These are phyloP conservation scores for Steinernema khuongi DNA, from an alignment of 1,140 invertebrate species.

Conservation along the genomic window DNA sequence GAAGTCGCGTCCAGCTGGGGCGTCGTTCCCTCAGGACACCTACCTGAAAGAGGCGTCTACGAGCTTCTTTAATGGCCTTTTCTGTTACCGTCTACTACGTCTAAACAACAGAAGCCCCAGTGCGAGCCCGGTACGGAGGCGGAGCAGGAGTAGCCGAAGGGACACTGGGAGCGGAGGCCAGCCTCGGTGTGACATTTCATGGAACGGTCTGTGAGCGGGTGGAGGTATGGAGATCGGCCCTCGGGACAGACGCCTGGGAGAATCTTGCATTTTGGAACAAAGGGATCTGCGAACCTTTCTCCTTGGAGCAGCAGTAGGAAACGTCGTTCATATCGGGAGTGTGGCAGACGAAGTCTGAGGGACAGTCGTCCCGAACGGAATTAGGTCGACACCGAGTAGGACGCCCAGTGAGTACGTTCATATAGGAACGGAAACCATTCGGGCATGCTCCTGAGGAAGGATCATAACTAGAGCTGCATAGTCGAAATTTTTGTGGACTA, in stretches of 20 bases:
- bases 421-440: neutral
- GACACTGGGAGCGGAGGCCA: neutral
- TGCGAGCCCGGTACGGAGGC: neutral
- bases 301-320: neutral
- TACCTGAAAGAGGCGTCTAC: neutral
- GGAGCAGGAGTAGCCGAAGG: neutral
- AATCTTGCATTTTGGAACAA: neutral
- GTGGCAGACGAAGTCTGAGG: neutral
- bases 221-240: neutral
- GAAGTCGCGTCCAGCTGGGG: neutral
- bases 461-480: neutral
- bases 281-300: neutral
- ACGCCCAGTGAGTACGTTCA: neutral
- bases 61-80: neutral
- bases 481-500: too few species aligned
- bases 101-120: constrained; percentile 1
- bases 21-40: neutral
- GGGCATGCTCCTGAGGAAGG: neutral
- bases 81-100: neutral
- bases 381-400: neutral
- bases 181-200: neutral
- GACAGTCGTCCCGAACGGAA: neutral
- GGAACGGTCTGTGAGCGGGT: neutral
- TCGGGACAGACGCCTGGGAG: neutral
- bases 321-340: neutral